Evolutionary conservation across 2,797 vertebrate genomes (phyloP).

Genomic region (Protosalanx chinensis): DNA sequence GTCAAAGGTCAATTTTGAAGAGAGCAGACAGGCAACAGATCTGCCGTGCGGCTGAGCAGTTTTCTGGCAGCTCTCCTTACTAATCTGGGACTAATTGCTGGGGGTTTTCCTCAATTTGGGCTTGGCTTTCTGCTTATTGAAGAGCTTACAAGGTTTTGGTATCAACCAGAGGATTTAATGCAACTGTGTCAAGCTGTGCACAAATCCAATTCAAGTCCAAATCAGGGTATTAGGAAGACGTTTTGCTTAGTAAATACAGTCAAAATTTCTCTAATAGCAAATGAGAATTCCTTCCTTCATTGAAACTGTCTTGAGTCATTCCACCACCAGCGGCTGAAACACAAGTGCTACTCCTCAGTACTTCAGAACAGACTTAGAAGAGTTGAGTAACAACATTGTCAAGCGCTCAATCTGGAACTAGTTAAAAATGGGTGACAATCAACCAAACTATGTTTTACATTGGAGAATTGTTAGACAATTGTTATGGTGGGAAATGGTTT

Average conservation of each 20-base stretch:
- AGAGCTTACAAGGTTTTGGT: slow-evolving; percentile 34
- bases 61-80: slow-evolving; percentile 37
- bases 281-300: not conserved
- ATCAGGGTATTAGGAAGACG: not conserved
- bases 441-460: slow-evolving; percentile 38
- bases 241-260: not conserved
- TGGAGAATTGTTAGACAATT: slow-evolving; percentile 45
- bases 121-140: slow-evolving; percentile 45
- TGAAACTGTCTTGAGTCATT: not conserved
- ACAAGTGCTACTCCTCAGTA: too few relatives aligned
- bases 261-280: not conserved
- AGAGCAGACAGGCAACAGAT: slow-evolving; percentile 25
- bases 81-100: slow-evolving; percentile 48
- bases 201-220: slow-evolving; percentile 9
- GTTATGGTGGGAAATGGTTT: slow-evolving; percentile 46
- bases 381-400: too few relatives aligned
- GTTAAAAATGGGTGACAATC: slow-evolving; percentile 29
- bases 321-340: not conserved
- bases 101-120: slow-evolving; percentile 21
- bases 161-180: slow-evolving; percentile 20
- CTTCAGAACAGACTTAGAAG: too few relatives aligned
- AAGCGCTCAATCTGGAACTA: not conserved
- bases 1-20: slow-evolving; percentile 40
- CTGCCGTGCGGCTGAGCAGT: slow-evolving; percentile 37
- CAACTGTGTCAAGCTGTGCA: slow-evolving; percentile 12